A percentile compares a stretch with the other conserved stretches of the same genome.
phyloP scores from a whole-genome alignment of 2,888 invertebrate genomes.

The Trachelus tabidus region DNA sequence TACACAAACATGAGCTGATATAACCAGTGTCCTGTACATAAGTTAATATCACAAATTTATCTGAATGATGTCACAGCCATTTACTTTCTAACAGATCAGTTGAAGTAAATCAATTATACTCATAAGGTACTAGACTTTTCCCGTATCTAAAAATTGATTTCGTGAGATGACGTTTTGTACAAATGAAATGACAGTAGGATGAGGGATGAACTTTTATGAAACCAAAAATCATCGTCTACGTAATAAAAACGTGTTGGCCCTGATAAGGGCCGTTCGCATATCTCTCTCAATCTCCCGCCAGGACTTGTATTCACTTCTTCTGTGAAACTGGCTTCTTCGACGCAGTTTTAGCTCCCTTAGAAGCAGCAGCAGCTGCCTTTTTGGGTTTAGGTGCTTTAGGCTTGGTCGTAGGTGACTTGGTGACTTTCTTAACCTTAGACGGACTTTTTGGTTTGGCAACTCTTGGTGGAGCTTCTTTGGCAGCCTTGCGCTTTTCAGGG shows the following conservation, averaged over 20 bases:
- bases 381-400: slow-evolving; percentile 35
- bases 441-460: slow-evolving; percentile 21
- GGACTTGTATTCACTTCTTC: background rate
- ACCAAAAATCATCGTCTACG: background rate
- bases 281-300: slow-evolving; percentile 4
- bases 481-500: slow-evolving; percentile 11
- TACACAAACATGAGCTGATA: background rate
- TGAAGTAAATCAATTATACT: background rate
- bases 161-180: background rate
- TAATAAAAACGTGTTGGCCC: slow-evolving; percentile 16
- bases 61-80: background rate
- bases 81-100: background rate
- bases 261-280: slow-evolving; percentile 29
- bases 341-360: background rate
- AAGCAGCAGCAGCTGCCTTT: slow-evolving; percentile 23
- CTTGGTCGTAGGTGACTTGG: slow-evolving; percentile 30
- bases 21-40: background rate
- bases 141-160: background rate
- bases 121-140: background rate
- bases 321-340: slow-evolving; percentile 1
- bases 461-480: slow-evolving; percentile 13
- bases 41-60: background rate
- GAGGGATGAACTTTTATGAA: background rate
- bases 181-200: background rate
- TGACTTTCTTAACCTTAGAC: slow-evolving; percentile 18